Conservation (phyloP, 2,113 vertebrate genomes). For the Scytalopus superciliaris region DNA sequence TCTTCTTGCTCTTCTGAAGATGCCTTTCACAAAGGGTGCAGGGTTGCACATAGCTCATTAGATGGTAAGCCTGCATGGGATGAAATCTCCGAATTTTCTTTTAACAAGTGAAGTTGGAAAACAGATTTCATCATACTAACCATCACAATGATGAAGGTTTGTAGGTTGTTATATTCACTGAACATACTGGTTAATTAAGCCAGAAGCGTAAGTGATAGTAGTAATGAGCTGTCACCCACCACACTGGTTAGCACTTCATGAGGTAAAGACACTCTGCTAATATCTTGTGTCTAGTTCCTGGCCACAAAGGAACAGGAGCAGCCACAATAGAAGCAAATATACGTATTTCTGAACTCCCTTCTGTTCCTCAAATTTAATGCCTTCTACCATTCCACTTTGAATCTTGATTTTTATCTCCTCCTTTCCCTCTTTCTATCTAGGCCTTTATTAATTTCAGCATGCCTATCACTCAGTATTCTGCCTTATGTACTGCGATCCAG, state of each 20-base stretch:
- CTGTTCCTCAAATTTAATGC: neutral
- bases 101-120: neutral
- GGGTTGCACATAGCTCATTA: neutral
- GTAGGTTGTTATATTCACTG: neutral
- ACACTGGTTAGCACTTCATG: neutral
- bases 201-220: neutral
- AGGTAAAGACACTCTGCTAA: neutral
- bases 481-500: neutral
- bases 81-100: neutral
- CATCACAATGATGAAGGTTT: neutral
- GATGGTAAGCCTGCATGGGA: neutral
- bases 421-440: neutral
- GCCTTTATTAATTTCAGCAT: neutral
- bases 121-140: neutral
- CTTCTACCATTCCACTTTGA: neutral
- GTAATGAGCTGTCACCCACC: neutral
- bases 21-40: neutral
- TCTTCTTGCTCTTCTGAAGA: neutral
- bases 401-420: neutral
- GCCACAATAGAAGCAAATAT: neutral
- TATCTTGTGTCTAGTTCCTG: neutral
- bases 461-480: neutral
- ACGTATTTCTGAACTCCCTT: neutral
- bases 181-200: neutral
- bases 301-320: neutral